These are phyloP conservation scores for Galemys pyrenaicus DNA, from an alignment of 2,113 vertebrate species.

Conservation along the genomic window DNA sequence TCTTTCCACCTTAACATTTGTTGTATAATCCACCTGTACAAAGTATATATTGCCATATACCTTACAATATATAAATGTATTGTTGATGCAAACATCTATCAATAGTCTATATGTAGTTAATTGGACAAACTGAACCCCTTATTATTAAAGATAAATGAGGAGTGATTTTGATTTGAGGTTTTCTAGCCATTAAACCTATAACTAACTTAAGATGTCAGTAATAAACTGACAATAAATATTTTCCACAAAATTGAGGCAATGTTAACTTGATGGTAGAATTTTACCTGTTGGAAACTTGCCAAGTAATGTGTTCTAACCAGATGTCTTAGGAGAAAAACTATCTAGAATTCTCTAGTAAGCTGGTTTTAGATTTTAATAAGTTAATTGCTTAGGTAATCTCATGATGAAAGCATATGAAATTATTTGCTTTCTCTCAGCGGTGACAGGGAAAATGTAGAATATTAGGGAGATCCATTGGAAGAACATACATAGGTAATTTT, in stretches of 20 bases:
- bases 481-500: background rate
- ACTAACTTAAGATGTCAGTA: background rate
- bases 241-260: background rate
- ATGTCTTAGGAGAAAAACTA: background rate
- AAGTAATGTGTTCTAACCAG: background rate
- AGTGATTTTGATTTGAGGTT: slow-evolving; percentile 22
- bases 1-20: background rate
- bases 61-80: too few relatives aligned
- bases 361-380: slow-evolving; percentile 9
- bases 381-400: slow-evolving; percentile 5
- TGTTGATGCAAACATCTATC: background rate
- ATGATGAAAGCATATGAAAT: background rate
- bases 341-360: background rate
- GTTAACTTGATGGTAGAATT: background rate
- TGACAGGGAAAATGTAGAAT: background rate
- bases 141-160: background rate
- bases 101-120: background rate
- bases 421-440: background rate
- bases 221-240: background rate
- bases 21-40: background rate
- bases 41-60: too few relatives aligned
- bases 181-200: background rate
- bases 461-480: background rate
- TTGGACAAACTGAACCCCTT: background rate
- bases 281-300: background rate